Evolutionary conservation across 2,888 invertebrate genomes (phyloP).

Genomic region (Caenorhabditis sinica): DNA sequence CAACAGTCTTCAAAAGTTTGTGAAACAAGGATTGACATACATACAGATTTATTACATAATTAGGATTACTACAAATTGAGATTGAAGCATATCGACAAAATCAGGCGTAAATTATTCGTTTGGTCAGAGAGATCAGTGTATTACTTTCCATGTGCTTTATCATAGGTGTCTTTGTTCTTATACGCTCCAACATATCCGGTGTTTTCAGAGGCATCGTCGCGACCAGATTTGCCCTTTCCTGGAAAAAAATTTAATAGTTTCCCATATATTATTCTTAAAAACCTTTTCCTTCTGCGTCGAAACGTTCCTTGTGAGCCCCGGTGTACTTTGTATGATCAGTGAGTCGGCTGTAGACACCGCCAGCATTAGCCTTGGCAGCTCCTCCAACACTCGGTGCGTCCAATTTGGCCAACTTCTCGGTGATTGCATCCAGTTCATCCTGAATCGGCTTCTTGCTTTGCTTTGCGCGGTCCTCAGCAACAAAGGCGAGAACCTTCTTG

Average conservation of each 20-base stretch:
- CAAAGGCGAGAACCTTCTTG: slow-evolving; percentile 79
- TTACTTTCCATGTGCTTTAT: slow-evolving; percentile 79
- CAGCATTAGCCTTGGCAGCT: slow-evolving; percentile 79
- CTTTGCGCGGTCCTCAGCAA: slow-evolving; percentile 81
- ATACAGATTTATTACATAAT: slow-evolving; percentile 14
- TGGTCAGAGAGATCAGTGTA: slow-evolving; percentile 37
- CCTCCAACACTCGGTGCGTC: slow-evolving; percentile 80
- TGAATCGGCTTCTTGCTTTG: slow-evolving; percentile 81
- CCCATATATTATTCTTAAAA: neutral
- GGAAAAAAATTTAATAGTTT: neutral
- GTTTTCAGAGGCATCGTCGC: slow-evolving; percentile 77
- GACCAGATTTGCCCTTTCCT: slow-evolving; percentile 83
- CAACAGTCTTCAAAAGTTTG: neutral
- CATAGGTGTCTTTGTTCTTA: slow-evolving; percentile 84
- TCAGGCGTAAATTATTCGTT: slow-evolving; percentile 5
- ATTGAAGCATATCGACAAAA: slow-evolving; percentile 32
- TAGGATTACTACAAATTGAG: slow-evolving; percentile 25
- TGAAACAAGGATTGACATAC: neutral
- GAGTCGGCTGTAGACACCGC: slow-evolving; percentile 82
- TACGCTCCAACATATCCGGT: slow-evolving; percentile 84
- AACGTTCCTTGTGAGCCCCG: slow-evolving; percentile 84
- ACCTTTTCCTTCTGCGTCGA: slow-evolving; percentile 83
- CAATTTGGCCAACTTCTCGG: slow-evolving; percentile 79
- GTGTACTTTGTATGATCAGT: slow-evolving; percentile 83
- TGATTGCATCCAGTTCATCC: slow-evolving; percentile 82